Percentiles rank a stretch among this genome's conserved stretches.
phyloP scores from a whole-genome alignment of 2,888 invertebrate genomes.

The Timema podura region DNA sequence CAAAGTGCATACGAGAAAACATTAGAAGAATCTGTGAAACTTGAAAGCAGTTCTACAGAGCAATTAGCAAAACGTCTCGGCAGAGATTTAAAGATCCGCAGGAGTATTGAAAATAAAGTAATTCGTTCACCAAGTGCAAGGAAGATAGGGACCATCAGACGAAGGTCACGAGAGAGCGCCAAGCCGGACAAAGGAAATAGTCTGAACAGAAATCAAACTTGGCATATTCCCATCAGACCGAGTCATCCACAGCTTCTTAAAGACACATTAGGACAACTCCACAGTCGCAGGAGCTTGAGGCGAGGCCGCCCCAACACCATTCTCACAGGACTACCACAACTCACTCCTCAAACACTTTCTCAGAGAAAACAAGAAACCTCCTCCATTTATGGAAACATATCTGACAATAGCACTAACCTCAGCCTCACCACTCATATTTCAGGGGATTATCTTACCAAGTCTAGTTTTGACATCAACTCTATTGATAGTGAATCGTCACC shows the following conservation, averaged over 20 bases:
- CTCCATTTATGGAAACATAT: too few relatives aligned
- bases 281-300: constrained; percentile 53
- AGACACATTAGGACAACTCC: constrained; percentile 40
- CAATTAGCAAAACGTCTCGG: constrained; percentile 66
- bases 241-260: neutral
- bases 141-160: constrained; percentile 70
- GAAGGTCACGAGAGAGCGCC: constrained; percentile 61
- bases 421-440: too few relatives aligned
- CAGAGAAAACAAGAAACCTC: neutral
- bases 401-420: too few relatives aligned
- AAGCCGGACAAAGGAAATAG: constrained; percentile 8
- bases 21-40: constrained; percentile 55
- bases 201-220: constrained; percentile 14
- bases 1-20: constrained; percentile 71
- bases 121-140: constrained; percentile 77
- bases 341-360: constrained; percentile 34
- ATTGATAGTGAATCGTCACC: too few relatives aligned
- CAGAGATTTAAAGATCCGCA: constrained; percentile 68
- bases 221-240: constrained; percentile 7
- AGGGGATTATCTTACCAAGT: too few relatives aligned
- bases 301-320: constrained; percentile 52
- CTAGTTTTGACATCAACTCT: too few relatives aligned
- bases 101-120: constrained; percentile 63
- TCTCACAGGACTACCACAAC: constrained; percentile 43
- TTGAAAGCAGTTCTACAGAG: constrained; percentile 61